These are phyloP conservation scores for Amaurobius ferox DNA, from an alignment of 2,888 invertebrate species.

Conservation along the genomic window DNA sequence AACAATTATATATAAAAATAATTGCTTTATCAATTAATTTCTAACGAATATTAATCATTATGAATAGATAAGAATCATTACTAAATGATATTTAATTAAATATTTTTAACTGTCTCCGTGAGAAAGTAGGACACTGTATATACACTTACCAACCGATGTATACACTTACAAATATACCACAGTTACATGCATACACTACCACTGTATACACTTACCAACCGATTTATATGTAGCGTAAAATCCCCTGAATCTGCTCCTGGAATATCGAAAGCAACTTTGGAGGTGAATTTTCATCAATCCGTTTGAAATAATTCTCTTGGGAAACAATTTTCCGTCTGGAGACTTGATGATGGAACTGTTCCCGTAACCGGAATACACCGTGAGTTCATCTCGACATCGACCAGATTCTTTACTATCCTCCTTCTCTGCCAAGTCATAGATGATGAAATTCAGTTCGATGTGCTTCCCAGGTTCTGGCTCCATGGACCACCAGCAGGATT, in stretches of 20 bases:
- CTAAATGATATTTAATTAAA: too few relatives aligned
- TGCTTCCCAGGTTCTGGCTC: constrained; percentile 74
- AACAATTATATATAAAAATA: too few relatives aligned
- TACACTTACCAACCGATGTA: too few relatives aligned
- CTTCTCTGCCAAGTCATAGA: constrained; percentile 74
- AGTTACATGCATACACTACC: too few relatives aligned
- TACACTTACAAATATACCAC: too few relatives aligned
- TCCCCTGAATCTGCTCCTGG: constrained; percentile 74
- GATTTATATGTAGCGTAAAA: constrained; percentile 74
- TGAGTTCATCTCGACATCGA: constrained; percentile 73
- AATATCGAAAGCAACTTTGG: constrained; percentile 74
- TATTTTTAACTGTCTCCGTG: too few relatives aligned
- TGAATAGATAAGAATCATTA: too few relatives aligned
- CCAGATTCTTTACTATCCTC: constrained; percentile 70
- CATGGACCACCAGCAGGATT: constrained; percentile 75
- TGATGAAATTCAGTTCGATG: constrained; percentile 74
- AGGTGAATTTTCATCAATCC: constrained; percentile 74
- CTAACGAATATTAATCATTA: too few relatives aligned
- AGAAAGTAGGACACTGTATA: too few relatives aligned
- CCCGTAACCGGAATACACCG: constrained; percentile 70
- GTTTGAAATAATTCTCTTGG: constrained; percentile 75
- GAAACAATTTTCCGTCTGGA: constrained; percentile 73
- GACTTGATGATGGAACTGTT: constrained; percentile 70
- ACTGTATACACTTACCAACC: constrained; percentile 74
- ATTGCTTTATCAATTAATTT: too few relatives aligned